A percentile compares a stretch with the other conserved stretches of the same genome.
phyloP scores from a whole-genome alignment of 2,113 vertebrate genomes.

The Mus musculus region GRCm39 chr8:126208501-126209000 shows the following conservation, averaged over 20 bases:
- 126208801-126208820: conserved; percentile 96
- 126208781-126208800: conserved; percentile 98
- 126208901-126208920: conserved; percentile 99
- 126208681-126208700: background rate
- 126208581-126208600: background rate
- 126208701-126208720: background rate
- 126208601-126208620: background rate
- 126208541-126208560: too few relatives aligned
- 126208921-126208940: conserved; percentile 71
- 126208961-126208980: background rate
- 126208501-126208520: too few relatives aligned
- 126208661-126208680: background rate
- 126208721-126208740: background rate
- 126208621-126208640: background rate
- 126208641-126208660: background rate
- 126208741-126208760: background rate
- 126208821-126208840: conserved; percentile 96
- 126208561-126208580: accelerated
- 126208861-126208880: conserved; percentile 95
- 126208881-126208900: conserved; percentile 97
- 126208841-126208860: conserved; percentile 95
- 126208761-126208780: background rate
- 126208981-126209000: background rate
- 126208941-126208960: conserved; percentile 33
- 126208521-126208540: background rate